Conservation (phyloP, 2,113 vertebrate species). For the Danio rerio region GRCz12tu NC_133199.1:45481501-45482000, state of each 20-base stretch:
- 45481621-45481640: too few relatives aligned
- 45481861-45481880: neutral
- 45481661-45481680: neutral
- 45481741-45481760: constrained; percentile 14
- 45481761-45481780: constrained; percentile 11
- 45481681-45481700: neutral
- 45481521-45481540: too few relatives aligned
- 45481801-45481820: neutral
- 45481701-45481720: too few relatives aligned
- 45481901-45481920: constrained; percentile 37
- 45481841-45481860: neutral
- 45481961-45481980: constrained; percentile 12
- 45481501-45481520: too few relatives aligned
- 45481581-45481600: too few relatives aligned
- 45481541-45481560: too few relatives aligned
- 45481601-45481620: too few relatives aligned
- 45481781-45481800: neutral
- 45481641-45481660: too few relatives aligned
- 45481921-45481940: constrained; percentile 34
- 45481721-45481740: too few relatives aligned
- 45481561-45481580: too few relatives aligned
- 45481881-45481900: neutral
- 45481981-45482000: constrained; percentile 34
- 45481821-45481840: neutral
- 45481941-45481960: constrained; percentile 26